Conservation (phyloP, 2,888 invertebrate genomes). For the Sialis lutaria region DNA sequence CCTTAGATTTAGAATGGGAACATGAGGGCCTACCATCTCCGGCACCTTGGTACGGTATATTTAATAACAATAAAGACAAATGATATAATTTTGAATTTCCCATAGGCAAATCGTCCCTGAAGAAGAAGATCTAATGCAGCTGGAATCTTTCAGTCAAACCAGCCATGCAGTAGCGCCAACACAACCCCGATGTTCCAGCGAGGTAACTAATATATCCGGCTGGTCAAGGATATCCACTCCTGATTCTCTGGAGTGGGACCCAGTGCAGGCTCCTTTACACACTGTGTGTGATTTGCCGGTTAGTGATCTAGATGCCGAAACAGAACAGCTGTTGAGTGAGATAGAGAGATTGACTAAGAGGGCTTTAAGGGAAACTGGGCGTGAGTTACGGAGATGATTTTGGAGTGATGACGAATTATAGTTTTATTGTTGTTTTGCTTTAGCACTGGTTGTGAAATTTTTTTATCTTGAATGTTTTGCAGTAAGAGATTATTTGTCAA, state of each 20-base stretch:
- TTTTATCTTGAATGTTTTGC: no score
- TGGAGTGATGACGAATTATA: background rate
- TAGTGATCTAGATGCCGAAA: slow-evolving; percentile 41
- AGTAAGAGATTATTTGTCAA: no score
- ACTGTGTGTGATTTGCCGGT: slow-evolving; percentile 27
- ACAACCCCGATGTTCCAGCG: slow-evolving; percentile 2
- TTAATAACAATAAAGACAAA: background rate
- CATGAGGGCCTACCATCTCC: slow-evolving; percentile 30
- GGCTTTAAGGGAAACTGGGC: slow-evolving; percentile 46
- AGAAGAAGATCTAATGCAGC: slow-evolving; percentile 8
- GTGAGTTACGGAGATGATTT: slow-evolving; percentile 21
- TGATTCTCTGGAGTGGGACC: slow-evolving; percentile 53
- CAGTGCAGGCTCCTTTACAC: slow-evolving; percentile 27
- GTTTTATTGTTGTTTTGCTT: background rate
- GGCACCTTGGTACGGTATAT: slow-evolving; percentile 2
- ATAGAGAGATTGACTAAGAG: slow-evolving; percentile 47
- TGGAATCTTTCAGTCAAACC: slow-evolving; percentile 5
- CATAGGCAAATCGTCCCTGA: slow-evolving; percentile 13
- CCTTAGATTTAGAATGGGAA: slow-evolving; percentile 54
- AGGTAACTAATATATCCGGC: slow-evolving; percentile 21
- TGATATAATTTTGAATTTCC: background rate
- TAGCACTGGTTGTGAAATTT: no score
- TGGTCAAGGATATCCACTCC: slow-evolving; percentile 46
- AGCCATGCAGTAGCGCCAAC: slow-evolving; percentile 2
- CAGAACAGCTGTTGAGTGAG: slow-evolving; percentile 43